Evolutionary conservation across 2,888 invertebrate species (phyloP).

Genomic region (Melolontha melolontha): DNA sequence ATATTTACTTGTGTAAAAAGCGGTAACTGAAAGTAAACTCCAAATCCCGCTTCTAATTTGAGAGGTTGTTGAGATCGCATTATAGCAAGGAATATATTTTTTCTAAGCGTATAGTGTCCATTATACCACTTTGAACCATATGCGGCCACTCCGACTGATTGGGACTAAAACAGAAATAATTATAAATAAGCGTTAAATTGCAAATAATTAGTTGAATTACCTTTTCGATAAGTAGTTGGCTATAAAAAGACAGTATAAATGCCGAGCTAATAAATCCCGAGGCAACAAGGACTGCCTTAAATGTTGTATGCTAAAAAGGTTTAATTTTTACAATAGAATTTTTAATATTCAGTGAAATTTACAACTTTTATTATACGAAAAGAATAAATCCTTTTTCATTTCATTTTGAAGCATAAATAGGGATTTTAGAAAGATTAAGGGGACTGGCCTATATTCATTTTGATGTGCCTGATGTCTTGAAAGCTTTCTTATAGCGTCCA

Average conservation of each 20-base stretch:
- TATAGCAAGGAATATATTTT: neutral
- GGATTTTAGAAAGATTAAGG: too few species aligned
- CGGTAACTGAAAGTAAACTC: neutral
- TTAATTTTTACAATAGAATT: too few species aligned
- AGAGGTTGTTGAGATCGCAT: neutral
- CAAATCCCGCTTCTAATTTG: constrained; percentile 9
- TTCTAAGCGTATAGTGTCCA: neutral
- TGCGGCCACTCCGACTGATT: neutral
- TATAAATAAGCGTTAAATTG: neutral
- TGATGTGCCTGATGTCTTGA: too few species aligned
- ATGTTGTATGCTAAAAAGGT: too few species aligned
- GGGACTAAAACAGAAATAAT: constrained; percentile 4
- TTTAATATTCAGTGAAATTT: too few species aligned
- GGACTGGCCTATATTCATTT: too few species aligned
- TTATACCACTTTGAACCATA: constrained; percentile 17
- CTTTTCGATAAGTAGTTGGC: constrained; percentile 10
- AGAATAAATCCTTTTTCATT: too few species aligned
- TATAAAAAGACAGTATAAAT: neutral
- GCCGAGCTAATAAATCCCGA: neutral
- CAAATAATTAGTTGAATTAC: neutral
- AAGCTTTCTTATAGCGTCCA: too few species aligned
- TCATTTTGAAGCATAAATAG: too few species aligned
- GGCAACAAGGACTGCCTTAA: neutral
- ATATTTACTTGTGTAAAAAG: neutral
- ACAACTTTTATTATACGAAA: too few species aligned